Percentiles rank a stretch among this genome's conserved stretches.
phyloP scores from a whole-genome alignment of 2,113 vertebrate genomes.

The Muntiacus reevesi region DNA sequence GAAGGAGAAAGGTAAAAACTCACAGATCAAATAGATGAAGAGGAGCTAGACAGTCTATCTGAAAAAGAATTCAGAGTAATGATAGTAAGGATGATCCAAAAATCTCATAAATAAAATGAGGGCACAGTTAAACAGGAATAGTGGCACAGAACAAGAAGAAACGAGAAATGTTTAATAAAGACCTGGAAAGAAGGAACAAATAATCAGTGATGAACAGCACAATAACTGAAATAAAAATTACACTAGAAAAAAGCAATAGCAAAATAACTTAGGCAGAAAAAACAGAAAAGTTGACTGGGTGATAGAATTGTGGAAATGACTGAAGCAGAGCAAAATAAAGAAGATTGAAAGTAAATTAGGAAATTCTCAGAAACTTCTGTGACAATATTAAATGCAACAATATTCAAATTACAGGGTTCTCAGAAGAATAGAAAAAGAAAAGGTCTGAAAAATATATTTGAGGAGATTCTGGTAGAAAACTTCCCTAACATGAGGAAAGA shows the following conservation, averaged over 20 bases:
- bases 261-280: neutral
- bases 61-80: neutral
- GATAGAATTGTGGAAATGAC: neutral
- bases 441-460: neutral
- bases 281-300: neutral
- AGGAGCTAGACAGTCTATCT: neutral
- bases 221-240: too few species aligned
- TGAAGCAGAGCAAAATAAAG: neutral
- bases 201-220: too few species aligned
- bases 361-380: neutral
- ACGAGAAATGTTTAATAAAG: too few species aligned
- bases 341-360: neutral
- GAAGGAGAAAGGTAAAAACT: neutral
- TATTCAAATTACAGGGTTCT: neutral
- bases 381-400: neutral
- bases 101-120: neutral
- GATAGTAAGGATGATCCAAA: neutral
- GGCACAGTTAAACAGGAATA: neutral
- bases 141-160: too few species aligned
- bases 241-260: too few species aligned
- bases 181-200: too few species aligned
- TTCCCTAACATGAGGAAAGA: too few species aligned
- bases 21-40: neutral
- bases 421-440: neutral
- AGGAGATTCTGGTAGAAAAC: too few species aligned